Conservation (phyloP, 2,113 vertebrate species). For the Triplophysa rosa region DNA sequence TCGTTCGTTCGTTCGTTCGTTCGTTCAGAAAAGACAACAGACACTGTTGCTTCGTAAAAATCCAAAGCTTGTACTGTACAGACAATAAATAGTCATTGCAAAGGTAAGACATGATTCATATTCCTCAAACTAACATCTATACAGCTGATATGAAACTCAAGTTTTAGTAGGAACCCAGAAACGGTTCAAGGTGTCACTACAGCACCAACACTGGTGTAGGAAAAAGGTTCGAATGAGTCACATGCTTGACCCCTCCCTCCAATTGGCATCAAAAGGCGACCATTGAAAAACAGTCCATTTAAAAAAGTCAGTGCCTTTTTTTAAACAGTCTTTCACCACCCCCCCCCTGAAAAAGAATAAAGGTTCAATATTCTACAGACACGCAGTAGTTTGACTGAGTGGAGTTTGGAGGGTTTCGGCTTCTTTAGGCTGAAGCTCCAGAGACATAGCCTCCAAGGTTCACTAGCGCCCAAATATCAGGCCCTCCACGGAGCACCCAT, state of each 20-base stretch:
- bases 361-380: slow-evolving; percentile 57
- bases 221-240: slow-evolving; percentile 74
- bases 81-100: slow-evolving; percentile 93
- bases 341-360: slow-evolving; percentile 53
- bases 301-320: slow-evolving; percentile 54
- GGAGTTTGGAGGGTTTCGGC: slow-evolving; percentile 45
- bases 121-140: slow-evolving; percentile 66
- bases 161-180: slow-evolving; percentile 64
- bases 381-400: slow-evolving; percentile 55
- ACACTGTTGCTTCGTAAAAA: slow-evolving; percentile 78
- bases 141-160: slow-evolving; percentile 75
- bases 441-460: slow-evolving; percentile 79
- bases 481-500: slow-evolving; percentile 63
- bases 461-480: slow-evolving; percentile 70
- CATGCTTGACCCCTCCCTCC: slow-evolving; percentile 73
- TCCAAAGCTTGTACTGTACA: slow-evolving; percentile 89
- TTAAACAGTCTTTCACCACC: slow-evolving; percentile 56
- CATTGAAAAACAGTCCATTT: slow-evolving; percentile 63
- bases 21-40: slow-evolving; percentile 74
- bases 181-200: slow-evolving; percentile 63
- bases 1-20: neutral
- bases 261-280: slow-evolving; percentile 64
- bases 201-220: slow-evolving; percentile 73
- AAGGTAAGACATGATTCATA: slow-evolving; percentile 81
- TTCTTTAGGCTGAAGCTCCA: slow-evolving; percentile 61